Evolutionary conservation across 2,888 invertebrate species (phyloP).

Genomic region (Crioceris asparagi): DNA sequence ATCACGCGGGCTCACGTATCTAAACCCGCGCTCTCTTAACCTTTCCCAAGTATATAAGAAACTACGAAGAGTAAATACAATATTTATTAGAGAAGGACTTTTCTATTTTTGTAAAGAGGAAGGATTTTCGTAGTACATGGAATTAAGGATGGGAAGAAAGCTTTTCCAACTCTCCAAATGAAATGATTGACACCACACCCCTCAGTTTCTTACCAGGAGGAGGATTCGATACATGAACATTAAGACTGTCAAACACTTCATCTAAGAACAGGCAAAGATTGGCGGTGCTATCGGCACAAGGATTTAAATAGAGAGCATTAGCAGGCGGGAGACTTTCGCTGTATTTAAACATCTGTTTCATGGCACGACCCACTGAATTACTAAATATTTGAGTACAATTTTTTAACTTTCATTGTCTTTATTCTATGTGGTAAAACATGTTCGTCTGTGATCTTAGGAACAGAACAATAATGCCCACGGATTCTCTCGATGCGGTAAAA

Average conservation of each 20-base stretch:
- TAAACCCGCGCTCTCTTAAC: no score
- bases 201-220: slow-evolving; percentile 9
- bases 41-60: no score
- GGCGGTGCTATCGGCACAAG: no score
- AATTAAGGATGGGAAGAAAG: slow-evolving; percentile 6
- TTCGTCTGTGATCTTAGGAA: slow-evolving; percentile 14
- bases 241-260: slow-evolving; percentile 12
- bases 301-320: slow-evolving; percentile 11
- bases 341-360: slow-evolving; percentile 5
- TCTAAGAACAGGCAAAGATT: slow-evolving; percentile 12
- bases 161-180: slow-evolving; percentile 13
- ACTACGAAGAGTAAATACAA: no score
- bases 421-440: slow-evolving; percentile 11
- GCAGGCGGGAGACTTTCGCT: slow-evolving; percentile 8
- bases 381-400: slow-evolving; percentile 17
- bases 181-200: slow-evolving; percentile 6
- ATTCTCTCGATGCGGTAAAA: slow-evolving; percentile 10
- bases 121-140: no score
- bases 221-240: slow-evolving; percentile 5
- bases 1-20: slow-evolving; percentile 5
- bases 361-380: slow-evolving; percentile 10
- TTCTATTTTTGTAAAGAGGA: no score
- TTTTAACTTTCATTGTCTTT: slow-evolving; percentile 14
- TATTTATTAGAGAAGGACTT: no score
- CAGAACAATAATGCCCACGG: slow-evolving; percentile 8